phyloP scores from a whole-genome alignment of 2,113 vertebrate genomes.

The Motacilla tschutschensis region DNA sequence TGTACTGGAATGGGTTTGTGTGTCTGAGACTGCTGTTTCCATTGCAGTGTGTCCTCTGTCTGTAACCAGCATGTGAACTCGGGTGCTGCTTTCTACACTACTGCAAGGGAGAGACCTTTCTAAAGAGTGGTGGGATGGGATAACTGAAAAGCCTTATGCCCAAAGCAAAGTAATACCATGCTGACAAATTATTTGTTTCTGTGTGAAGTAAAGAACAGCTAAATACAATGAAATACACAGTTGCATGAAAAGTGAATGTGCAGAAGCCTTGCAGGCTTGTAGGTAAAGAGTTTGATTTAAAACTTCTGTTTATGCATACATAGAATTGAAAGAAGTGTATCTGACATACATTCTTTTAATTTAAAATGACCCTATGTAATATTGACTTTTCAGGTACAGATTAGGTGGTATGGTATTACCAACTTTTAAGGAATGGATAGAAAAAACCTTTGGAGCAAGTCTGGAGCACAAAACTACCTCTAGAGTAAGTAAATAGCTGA shows the following conservation, averaged over 20 bases:
- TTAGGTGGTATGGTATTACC: conserved; percentile 92
- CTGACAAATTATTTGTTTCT: background rate
- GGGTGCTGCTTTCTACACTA: background rate
- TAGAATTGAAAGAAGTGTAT: background rate
- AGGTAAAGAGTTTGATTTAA: conserved; percentile 1
- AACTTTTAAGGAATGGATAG: conserved; percentile 91
- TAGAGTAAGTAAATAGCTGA: conserved; percentile 80
- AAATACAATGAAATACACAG: background rate
- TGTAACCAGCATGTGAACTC: background rate
- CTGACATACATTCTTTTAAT: conserved; percentile 33
- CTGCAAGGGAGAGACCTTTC: background rate
- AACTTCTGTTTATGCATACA: background rate
- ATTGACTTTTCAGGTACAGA: conserved; percentile 83
- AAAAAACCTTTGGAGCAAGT: conserved; percentile 87
- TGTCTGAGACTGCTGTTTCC: background rate
- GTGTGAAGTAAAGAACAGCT: background rate
- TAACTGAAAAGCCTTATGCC: background rate
- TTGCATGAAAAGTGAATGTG: background rate
- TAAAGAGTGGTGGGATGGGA: background rate
- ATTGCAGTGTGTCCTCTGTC: background rate
- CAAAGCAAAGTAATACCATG: background rate
- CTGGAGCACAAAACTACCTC: conserved; percentile 90
- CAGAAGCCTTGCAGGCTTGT: background rate
- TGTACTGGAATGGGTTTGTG: background rate
- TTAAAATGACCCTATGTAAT: conserved; percentile 56